Conservation (phyloP, 2,888 invertebrate species). For the Chironomus tentans region DNA sequence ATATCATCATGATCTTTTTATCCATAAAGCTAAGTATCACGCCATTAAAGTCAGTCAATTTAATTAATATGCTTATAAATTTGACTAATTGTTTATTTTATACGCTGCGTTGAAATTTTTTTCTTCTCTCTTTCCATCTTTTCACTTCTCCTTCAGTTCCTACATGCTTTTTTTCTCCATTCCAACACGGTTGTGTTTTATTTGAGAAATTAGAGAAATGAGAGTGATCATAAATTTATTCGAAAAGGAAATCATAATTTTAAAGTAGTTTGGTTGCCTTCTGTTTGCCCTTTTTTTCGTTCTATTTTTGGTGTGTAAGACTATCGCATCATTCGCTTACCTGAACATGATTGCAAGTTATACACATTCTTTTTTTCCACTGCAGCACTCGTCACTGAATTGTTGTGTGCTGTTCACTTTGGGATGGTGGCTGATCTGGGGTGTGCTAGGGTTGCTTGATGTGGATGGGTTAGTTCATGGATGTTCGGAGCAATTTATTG, state of each 20-base stretch:
- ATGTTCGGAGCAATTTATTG: no score
- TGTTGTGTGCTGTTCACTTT: no score
- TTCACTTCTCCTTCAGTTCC: no score
- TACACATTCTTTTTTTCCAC: no score
- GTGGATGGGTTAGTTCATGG: no score
- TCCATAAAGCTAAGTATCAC: background rate
- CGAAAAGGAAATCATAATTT: constrained; percentile 27
- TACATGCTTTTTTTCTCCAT: background rate
- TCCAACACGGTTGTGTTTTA: background rate
- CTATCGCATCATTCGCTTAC: background rate
- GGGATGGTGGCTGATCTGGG: no score
- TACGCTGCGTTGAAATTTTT: background rate
- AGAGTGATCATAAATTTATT: constrained; percentile 26
- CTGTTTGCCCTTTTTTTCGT: constrained; percentile 8
- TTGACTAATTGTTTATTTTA: constrained; percentile 27
- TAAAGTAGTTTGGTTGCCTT: constrained; percentile 9
- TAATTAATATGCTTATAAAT: constrained; percentile 27
- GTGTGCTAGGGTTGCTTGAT: no score
- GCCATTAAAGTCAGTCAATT: constrained; percentile 23
- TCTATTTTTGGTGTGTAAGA: constrained; percentile 6
- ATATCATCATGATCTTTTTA: no score
- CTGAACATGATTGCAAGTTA: background rate
- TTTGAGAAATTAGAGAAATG: background rate
- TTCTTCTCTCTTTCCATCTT: no score
- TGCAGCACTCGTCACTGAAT: no score